phyloP scores from a whole-genome alignment of 1,140 invertebrate genomes.

The Pomphorhynchus laevis region DNA sequence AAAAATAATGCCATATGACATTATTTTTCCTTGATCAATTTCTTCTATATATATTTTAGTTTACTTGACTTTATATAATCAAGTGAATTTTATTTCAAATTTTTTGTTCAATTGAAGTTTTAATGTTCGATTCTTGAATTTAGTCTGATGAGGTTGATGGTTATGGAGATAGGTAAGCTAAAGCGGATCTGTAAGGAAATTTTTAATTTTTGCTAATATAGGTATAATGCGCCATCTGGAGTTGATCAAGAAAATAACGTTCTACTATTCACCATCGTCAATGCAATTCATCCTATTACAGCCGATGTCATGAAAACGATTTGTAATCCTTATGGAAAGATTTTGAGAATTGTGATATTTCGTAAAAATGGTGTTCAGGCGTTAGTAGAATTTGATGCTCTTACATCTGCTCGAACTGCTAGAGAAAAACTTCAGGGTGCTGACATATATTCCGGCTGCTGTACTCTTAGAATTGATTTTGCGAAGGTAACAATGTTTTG shows the following conservation, averaged over 20 bases:
- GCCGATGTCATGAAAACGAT: slow-evolving; percentile 92
- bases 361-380: slow-evolving; percentile 92
- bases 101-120: no score
- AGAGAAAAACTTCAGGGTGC: slow-evolving; percentile 74
- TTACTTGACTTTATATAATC: no score
- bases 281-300: slow-evolving; percentile 84
- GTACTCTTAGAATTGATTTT: slow-evolving; percentile 88
- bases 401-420: slow-evolving; percentile 63
- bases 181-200: no score
- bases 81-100: no score
- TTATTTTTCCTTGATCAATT: no score
- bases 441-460: slow-evolving; percentile 93
- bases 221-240: no score
- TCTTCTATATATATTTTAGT: no score
- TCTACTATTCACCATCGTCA: slow-evolving; percentile 63
- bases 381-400: slow-evolving; percentile 88
- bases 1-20: no score
- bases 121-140: no score
- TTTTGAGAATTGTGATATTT: slow-evolving; percentile 87
- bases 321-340: slow-evolving; percentile 56
- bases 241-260: slow-evolving; percentile 69
- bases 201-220: no score
- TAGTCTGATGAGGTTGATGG: no score
- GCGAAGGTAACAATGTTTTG: slow-evolving; percentile 38
- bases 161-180: no score